A percentile compares a stretch with the other conserved stretches of the same genome.
phyloP scores from a whole-genome alignment of 2,797 vertebrate species.

The Apogon talboti region DNA sequence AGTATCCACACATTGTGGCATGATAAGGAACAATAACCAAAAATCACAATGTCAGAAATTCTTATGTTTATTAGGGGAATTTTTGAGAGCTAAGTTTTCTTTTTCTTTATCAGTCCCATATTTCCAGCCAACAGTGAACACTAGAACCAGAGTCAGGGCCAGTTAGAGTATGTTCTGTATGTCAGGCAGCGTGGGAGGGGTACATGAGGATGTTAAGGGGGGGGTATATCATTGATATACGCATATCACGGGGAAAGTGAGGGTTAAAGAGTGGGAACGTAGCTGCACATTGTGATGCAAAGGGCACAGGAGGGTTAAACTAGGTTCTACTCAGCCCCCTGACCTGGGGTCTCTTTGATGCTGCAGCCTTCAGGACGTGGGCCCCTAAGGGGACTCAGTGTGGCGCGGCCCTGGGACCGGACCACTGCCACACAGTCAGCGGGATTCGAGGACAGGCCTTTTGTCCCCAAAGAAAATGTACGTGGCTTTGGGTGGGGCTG shows the following conservation, averaged over 20 bases:
- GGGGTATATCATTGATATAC: slow-evolving; percentile 68
- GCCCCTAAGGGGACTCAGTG: slow-evolving; percentile 61
- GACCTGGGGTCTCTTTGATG: slow-evolving; percentile 78
- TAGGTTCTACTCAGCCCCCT: slow-evolving; percentile 71
- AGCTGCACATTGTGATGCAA: slow-evolving; percentile 79
- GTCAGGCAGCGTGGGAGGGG: slow-evolving; percentile 46
- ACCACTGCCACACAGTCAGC: slow-evolving; percentile 59
- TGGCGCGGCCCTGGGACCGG: slow-evolving; percentile 60
- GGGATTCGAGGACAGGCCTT: slow-evolving; percentile 54
- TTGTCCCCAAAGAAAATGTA: slow-evolving; percentile 85
- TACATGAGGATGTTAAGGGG: slow-evolving; percentile 49
- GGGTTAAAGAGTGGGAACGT: slow-evolving; percentile 73
- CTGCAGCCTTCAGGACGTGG: slow-evolving; percentile 60
- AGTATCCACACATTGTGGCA: background rate
- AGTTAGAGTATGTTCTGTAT: slow-evolving; percentile 29
- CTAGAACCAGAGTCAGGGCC: slow-evolving; percentile 1
- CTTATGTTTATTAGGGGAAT: too few relatives aligned
- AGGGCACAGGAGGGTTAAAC: slow-evolving; percentile 72
- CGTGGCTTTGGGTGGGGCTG: slow-evolving; percentile 72
- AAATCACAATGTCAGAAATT: background rate
- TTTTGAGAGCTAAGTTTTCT: too few relatives aligned
- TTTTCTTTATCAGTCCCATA: slow-evolving; percentile 18
- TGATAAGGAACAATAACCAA: background rate
- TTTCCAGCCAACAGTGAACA: slow-evolving; percentile 8
- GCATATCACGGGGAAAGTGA: slow-evolving; percentile 77